phyloP scores from a whole-genome alignment of 2,797 vertebrate species.

The Takifugu ocellatus region DNA sequence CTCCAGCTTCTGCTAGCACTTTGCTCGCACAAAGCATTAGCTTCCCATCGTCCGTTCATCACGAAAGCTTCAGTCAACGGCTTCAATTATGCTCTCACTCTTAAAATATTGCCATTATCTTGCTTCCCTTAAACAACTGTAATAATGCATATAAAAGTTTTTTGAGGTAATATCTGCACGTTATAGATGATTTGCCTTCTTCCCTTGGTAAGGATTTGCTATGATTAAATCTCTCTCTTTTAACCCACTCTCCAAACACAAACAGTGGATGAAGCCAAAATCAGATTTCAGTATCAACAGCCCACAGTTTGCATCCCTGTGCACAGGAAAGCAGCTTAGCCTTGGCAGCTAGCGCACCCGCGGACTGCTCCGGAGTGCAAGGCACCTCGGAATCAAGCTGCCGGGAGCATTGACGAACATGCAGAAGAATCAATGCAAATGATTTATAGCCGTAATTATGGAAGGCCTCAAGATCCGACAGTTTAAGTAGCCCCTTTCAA shows the following conservation, averaged over 20 bases:
- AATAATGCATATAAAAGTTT: conserved; percentile 59
- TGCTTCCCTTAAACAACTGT: conserved; percentile 4
- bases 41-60: no score
- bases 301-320: conserved; percentile 67
- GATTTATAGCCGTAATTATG: conserved; percentile 33
- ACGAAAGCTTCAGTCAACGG: no score
- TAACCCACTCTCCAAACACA: conserved; percentile 70
- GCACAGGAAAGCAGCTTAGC: conserved; percentile 72
- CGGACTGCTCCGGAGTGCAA: conserved; percentile 39
- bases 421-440: conserved; percentile 44
- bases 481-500: conserved; percentile 49
- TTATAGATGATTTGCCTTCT: conserved; percentile 63
- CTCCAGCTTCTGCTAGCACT: no score
- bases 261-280: conserved; percentile 71
- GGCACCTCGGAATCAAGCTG: conserved; percentile 35
- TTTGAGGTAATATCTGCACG: conserved; percentile 67
- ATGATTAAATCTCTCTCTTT: conserved; percentile 70
- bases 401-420: conserved; percentile 28
- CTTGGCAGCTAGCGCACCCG: conserved; percentile 55
- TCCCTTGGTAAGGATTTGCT: conserved; percentile 66
- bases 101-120: neutral
- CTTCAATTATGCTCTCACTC: neutral
- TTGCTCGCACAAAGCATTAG: no score
- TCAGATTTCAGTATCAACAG: conserved; percentile 76
- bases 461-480: conserved; percentile 11